Evolutionary conservation across 2,888 invertebrate species (phyloP), one percentile per base, ranked within the genome.

Genomic region (Neoaliturus tenellus): DNA sequence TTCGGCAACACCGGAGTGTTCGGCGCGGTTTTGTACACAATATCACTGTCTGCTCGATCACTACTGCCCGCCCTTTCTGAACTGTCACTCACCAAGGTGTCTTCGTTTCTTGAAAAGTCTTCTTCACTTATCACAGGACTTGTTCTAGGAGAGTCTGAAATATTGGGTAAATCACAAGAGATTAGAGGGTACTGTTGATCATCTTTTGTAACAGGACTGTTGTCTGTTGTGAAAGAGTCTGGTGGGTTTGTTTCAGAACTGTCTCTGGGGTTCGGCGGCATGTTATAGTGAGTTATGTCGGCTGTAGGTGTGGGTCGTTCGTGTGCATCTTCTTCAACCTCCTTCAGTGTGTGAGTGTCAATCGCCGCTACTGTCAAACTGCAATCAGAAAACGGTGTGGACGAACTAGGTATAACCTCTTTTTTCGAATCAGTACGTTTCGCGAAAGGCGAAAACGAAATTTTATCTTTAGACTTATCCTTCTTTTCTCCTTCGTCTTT

Each of bases 21-120:
- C n/a, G 84, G 84, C 5, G 84, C 84, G 20, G 84, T 84, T 69
- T 82, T 82, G 31, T 82, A 84, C 17, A 82, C 75, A 20, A 78
- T 35, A 31, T 84, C 84, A n/a, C 75, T 81, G 44, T 84, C 81
- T 0, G 44, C 51, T 4, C 73, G 71, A 17, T 73, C 75, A 75
- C 75, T 44, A 28, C 75, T 75, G 1, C 75, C 75, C 39, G 44
- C 44, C 28, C 75, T 44, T 25, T 44, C 75, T 4, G 25, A 33
- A 35, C 78, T 33, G n/a, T 75, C 78, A 75, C 44, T 41, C 10
- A 39, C 23, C 25, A 75, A 23, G 8, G 41, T 4, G 17, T 44
- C 39, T 35, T 69, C 69, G n/a, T 20, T 5, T 39, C 39, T 33
- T n/a, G 23, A 33, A 4, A n/a, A 33, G 35, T 69, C 69, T 33